A percentile compares a stretch with the other conserved stretches of the same genome.
phyloP scores from a whole-genome alignment of 2,113 vertebrate species.

The Lutjanus erythropterus region DNA sequence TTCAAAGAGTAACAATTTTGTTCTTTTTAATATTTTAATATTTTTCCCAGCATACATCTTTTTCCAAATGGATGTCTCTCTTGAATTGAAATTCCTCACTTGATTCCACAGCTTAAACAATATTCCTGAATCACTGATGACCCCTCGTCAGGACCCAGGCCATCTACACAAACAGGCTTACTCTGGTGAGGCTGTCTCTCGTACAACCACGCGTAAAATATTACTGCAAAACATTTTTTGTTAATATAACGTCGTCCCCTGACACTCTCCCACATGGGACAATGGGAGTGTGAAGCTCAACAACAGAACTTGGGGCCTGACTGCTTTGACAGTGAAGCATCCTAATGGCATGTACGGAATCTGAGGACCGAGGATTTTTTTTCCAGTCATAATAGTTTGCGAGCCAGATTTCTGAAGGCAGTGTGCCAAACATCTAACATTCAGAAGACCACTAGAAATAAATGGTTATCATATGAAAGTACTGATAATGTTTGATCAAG shows the following conservation, averaged over 20 bases:
- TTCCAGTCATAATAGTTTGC: conserved; percentile 23
- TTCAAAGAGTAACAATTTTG: too few relatives aligned
- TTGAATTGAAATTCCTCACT: background rate
- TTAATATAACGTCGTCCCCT: conserved; percentile 55
- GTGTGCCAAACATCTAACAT: background rate
- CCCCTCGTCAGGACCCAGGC: conserved; percentile 18
- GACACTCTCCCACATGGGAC: conserved; percentile 34
- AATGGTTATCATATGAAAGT: background rate
- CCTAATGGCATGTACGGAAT: conserved; percentile 64
- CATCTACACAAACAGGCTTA: conserved; percentile 66
- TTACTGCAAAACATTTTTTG: conserved; percentile 65
- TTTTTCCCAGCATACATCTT: background rate
- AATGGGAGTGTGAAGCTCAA: conserved; percentile 41
- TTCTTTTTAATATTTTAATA: too few relatives aligned
- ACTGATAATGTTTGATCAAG: background rate
- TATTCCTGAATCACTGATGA: conserved; percentile 19
- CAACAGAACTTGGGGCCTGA: conserved; percentile 35
- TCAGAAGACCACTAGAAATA: background rate
- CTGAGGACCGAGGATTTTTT: conserved; percentile 29
- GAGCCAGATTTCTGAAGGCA: conserved; percentile 10
- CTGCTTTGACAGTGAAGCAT: conserved; percentile 49
- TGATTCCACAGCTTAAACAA: conserved; percentile 16
- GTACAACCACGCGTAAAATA: conserved; percentile 75
- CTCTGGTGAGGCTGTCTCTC: conserved; percentile 38
- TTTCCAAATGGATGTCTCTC: background rate